Base-by-base conservation (phyloP, 2,797 vertebrate species). In the Pagetopsis macropterus region DNA sequence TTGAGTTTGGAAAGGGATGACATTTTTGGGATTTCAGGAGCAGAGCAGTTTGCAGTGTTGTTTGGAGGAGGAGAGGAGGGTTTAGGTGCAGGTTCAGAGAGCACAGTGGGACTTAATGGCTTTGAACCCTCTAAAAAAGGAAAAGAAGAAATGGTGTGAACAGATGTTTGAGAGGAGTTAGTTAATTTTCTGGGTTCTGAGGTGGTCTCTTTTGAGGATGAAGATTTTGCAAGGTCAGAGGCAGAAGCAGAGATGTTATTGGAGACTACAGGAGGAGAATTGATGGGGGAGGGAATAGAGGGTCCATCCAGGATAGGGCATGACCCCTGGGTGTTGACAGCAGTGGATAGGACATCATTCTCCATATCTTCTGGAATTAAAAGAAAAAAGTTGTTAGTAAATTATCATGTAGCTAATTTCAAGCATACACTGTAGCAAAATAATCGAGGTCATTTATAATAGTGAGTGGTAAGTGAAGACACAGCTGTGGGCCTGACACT, bases 281-380 rank as follows among this genome's bases (percentile, higher is more conserved):
- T 69, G 46, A 2, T 19, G 5, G 62, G 72, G 65, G 82, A 67
- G 23, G 78, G 60, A 56, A 3, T 49, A 60, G 84, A 63, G 8
- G 62, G 1, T 70, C 46, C 68, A 56, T 79, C 75, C 52, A 54
- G 56, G 60, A 60, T 67, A 74, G 86, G 75, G 49, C 70, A 33
- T 27, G 81, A 72, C 69, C 58, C 71, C 64, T 72, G 64, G n/a
- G 75, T 52, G 54, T 65, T 70, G 50, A 84, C 76, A 69, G 75
- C 43, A 6, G 54, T 65, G 70, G 86, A 67, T 65, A 75, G 41
- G 2, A 74, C 62, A 54, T 88, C 76, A 74, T 89, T 77, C 60
- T 93, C 86, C 90, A 89, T 90, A 64, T 86, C 74, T 43, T 60
- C 81, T 86, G 56, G 23, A 84, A 77, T 65, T 44, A 43, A 66